phyloP scores from a whole-genome alignment of 2,888 invertebrate genomes.

The Smittia sp. region DNA sequence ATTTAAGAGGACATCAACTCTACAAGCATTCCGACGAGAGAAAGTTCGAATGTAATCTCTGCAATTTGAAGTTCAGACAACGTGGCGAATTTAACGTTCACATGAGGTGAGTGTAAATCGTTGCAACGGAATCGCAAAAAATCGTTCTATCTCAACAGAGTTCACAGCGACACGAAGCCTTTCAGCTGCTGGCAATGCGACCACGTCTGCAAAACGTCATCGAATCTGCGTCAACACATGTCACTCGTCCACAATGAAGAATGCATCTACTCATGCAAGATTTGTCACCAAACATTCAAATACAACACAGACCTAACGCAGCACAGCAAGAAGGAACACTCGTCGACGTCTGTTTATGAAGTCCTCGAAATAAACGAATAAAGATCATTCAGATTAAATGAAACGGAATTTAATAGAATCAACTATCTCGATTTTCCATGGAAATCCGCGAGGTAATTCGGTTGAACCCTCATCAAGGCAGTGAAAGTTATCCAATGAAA shows the following conservation, averaged over 20 bases:
- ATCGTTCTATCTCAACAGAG: background rate
- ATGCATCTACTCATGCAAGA: constrained; percentile 29
- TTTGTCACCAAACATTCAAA: constrained; percentile 23
- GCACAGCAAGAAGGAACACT: constrained; percentile 25
- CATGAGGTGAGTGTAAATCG: background rate
- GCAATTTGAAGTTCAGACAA: constrained; percentile 28
- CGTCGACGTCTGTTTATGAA: background rate
- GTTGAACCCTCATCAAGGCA: no score
- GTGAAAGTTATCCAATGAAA: no score
- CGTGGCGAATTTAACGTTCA: constrained; percentile 34
- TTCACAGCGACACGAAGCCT: constrained; percentile 24
- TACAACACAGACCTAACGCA: constrained; percentile 27
- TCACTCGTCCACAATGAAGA: constrained; percentile 2
- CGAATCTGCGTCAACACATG: constrained; percentile 36
- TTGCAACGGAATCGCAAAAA: background rate
- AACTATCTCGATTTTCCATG: no score
- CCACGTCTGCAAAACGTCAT: constrained; percentile 34
- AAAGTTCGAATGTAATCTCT: constrained; percentile 19
- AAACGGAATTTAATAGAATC: no score
- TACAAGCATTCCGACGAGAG: constrained; percentile 34
- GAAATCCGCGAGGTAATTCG: no score
- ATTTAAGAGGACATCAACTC: constrained; percentile 15
- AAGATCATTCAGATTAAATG: no score
- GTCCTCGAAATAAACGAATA: background rate
- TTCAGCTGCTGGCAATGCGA: constrained; percentile 33